These are phyloP conservation scores for Anhinga rufa DNA, from an alignment of 2,113 vertebrate species.

Conservation along the genomic window DNA sequence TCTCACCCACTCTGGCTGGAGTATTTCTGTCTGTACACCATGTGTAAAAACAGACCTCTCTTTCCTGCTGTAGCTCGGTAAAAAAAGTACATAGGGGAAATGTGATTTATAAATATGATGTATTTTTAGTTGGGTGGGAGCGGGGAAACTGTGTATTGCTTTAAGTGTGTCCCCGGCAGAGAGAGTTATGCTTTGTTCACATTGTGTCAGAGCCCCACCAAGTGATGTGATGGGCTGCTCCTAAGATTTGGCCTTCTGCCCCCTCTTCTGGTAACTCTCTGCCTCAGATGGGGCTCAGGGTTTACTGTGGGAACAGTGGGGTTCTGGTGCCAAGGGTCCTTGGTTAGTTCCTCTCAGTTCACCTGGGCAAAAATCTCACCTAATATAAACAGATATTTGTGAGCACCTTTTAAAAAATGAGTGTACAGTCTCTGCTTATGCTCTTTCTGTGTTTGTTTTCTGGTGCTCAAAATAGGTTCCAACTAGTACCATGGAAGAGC, in stretches of 20 bases:
- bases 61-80: neutral
- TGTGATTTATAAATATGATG: neutral
- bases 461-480: neutral
- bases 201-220: neutral
- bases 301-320: neutral
- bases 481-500: neutral
- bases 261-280: neutral
- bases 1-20: neutral
- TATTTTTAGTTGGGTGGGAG: neutral
- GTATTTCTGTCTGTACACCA: neutral
- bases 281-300: neutral
- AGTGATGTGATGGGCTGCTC: neutral
- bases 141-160: neutral
- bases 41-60: neutral
- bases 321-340: neutral
- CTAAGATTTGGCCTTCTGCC: neutral
- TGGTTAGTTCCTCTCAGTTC: neutral
- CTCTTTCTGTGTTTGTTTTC: neutral
- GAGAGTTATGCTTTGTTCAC: neutral
- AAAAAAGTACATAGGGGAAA: neutral
- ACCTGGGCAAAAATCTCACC: neutral
- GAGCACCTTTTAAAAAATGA: neutral
- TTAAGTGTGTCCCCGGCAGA: neutral
- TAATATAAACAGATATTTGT: neutral
- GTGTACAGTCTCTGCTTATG: rapidly evolving